phyloP scores from a whole-genome alignment of 2,113 vertebrate species.

The Sialia sialis region DNA sequence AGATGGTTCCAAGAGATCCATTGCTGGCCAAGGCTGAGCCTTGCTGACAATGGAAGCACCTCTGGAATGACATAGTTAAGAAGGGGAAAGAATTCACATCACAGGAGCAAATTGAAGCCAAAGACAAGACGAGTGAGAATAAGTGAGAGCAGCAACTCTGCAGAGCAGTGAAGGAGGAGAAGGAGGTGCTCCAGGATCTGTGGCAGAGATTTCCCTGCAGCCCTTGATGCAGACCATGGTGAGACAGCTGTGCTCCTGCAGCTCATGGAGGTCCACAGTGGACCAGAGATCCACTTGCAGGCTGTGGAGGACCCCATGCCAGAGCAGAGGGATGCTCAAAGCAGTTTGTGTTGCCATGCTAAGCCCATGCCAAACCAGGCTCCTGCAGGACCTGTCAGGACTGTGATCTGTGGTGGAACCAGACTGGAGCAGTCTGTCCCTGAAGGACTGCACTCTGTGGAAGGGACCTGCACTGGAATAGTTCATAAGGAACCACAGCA shows the following conservation, averaged over 20 bases:
- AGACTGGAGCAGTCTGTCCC: not conserved
- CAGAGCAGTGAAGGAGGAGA: not conserved
- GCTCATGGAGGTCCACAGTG: accelerated
- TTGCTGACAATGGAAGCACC: too few relatives aligned
- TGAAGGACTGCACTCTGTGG: not conserved
- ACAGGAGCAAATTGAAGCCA: not conserved
- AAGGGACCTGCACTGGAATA: not conserved
- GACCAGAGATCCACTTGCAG: not conserved
- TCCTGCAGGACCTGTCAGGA: not conserved
- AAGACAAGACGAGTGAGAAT: not conserved
- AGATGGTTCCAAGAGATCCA: accelerated
- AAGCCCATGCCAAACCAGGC: not conserved
- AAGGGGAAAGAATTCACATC: not conserved
- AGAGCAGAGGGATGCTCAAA: not conserved
- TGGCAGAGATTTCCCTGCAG: not conserved
- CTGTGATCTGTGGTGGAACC: not conserved
- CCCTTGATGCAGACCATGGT: too few relatives aligned
- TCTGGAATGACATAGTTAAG: not conserved
- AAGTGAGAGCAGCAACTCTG: not conserved
- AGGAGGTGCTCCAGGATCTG: not conserved
- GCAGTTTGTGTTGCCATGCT: accelerated
- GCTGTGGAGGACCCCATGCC: not conserved
- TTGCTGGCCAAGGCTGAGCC: not conserved
- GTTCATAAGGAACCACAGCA: not conserved
- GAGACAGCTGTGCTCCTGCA: not conserved